phyloP scores from a whole-genome alignment of 2,888 invertebrate genomes.

The Phortica okadai region DNA sequence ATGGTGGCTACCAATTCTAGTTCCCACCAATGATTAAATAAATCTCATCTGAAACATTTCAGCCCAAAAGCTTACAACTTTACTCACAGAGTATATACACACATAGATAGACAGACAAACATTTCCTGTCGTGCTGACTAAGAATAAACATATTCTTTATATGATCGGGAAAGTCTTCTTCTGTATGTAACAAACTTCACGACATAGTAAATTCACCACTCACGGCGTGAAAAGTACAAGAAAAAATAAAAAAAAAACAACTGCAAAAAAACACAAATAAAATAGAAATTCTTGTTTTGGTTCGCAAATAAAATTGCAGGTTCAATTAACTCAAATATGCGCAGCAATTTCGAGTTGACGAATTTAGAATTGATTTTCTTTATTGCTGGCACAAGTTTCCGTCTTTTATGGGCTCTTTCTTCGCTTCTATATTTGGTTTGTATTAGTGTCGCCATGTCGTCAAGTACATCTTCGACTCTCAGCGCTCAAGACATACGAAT shows the following conservation, averaged over 20 bases:
- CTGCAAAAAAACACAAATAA: not conserved
- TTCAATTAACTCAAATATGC: slow-evolving; percentile 26
- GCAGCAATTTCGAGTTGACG: slow-evolving; percentile 16
- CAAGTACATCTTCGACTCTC: not conserved
- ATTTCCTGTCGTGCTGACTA: no score
- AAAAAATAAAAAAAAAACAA: not conserved
- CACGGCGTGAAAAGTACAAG: not conserved
- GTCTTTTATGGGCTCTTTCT: not conserved
- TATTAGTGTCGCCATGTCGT: not conserved
- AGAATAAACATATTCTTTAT: no score
- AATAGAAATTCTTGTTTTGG: slow-evolving; percentile 4
- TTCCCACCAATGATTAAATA: no score
- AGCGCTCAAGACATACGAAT: not conserved
- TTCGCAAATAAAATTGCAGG: slow-evolving; percentile 14
- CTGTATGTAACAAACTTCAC: no score
- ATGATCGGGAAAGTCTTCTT: no score
- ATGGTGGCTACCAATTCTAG: no score
- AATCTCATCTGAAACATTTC: no score
- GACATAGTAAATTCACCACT: no score
- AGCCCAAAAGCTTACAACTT: no score
- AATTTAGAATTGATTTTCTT: slow-evolving; percentile 22
- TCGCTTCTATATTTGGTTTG: not conserved
- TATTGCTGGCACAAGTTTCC: slow-evolving; percentile 1
- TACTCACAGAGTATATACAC: no score
- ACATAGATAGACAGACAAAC: no score